A percentile compares a stretch with the other conserved stretches of the same genome.
Conservation (phyloP, 2,888 invertebrate species). For the Lycia hirtaria region DNA sequence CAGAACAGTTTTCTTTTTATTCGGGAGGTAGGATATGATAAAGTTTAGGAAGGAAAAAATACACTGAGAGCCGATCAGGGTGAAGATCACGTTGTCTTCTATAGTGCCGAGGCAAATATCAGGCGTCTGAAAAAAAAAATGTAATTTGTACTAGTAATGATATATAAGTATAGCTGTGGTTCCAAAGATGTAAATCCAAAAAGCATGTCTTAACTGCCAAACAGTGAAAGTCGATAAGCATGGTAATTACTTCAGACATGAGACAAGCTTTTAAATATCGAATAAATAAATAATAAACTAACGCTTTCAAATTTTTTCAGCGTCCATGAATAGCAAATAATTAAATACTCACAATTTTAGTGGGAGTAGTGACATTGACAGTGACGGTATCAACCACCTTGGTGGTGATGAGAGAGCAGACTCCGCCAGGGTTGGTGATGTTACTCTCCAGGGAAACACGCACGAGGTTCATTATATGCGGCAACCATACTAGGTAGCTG, state of each 20-base stretch:
- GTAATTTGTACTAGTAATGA: not conserved
- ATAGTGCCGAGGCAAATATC: constrained; percentile 80
- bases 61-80: constrained; percentile 87
- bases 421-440: constrained; percentile 53
- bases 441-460: constrained; percentile 55
- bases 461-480: constrained; percentile 83
- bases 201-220: too few relatives aligned
- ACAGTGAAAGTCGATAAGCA: too few relatives aligned
- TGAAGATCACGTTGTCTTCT: constrained; percentile 86
- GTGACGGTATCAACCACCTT: constrained; percentile 30
- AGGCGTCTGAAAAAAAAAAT: constrained; percentile 58
- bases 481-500: constrained; percentile 84
- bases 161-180: too few relatives aligned
- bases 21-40: constrained; percentile 80
- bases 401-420: constrained; percentile 66
- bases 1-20: constrained; percentile 81
- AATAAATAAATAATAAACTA: too few relatives aligned
- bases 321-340: not conserved
- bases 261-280: too few relatives aligned
- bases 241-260: too few relatives aligned
- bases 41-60: constrained; percentile 87
- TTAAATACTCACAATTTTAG: constrained; percentile 32
- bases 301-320: too few relatives aligned
- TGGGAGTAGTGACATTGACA: constrained; percentile 29
- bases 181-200: not conserved